phyloP scores from a whole-genome alignment of 2,888 invertebrate genomes.

The Lottia scabra region DNA sequence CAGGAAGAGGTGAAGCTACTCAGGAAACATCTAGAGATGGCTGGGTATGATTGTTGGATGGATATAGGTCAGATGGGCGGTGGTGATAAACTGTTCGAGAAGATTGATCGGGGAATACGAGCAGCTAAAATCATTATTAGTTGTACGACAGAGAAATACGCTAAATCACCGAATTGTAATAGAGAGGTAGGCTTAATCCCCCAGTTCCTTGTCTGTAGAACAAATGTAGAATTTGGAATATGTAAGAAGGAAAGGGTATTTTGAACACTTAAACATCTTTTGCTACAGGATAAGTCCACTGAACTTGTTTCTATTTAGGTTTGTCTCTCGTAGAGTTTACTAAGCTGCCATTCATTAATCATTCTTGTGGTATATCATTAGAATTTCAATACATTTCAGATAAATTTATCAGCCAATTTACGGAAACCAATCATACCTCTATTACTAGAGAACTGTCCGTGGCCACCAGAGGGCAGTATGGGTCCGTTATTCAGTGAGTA shows the following conservation, averaged over 20 bases:
- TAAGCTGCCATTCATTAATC: no score
- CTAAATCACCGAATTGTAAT: constrained; percentile 66
- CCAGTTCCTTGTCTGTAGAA: no score
- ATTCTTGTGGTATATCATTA: no score
- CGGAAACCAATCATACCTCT: constrained; percentile 54
- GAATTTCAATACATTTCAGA: constrained; percentile 27
- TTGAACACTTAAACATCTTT: no score
- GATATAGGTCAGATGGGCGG: constrained; percentile 69
- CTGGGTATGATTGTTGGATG: constrained; percentile 66
- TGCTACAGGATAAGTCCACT: no score
- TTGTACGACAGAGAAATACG: constrained; percentile 62
- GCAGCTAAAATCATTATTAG: constrained; percentile 59
- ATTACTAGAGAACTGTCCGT: constrained; percentile 48
- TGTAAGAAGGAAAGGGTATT: no score
- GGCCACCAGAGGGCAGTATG: constrained; percentile 58
- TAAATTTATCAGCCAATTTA: constrained; percentile 45
- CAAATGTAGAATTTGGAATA: no score
- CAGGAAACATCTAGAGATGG: constrained; percentile 61
- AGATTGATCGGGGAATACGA: constrained; percentile 64
- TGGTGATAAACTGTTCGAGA: constrained; percentile 65
- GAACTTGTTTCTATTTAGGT: no score
- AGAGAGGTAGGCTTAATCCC: constrained; percentile 63
- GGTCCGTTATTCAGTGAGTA: constrained; percentile 56
- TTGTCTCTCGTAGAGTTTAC: no score
- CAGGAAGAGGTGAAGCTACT: constrained; percentile 63